phyloP scores from a whole-genome alignment of 2,113 vertebrate genomes.

The Protobothrops mucrosquamatus region DNA sequence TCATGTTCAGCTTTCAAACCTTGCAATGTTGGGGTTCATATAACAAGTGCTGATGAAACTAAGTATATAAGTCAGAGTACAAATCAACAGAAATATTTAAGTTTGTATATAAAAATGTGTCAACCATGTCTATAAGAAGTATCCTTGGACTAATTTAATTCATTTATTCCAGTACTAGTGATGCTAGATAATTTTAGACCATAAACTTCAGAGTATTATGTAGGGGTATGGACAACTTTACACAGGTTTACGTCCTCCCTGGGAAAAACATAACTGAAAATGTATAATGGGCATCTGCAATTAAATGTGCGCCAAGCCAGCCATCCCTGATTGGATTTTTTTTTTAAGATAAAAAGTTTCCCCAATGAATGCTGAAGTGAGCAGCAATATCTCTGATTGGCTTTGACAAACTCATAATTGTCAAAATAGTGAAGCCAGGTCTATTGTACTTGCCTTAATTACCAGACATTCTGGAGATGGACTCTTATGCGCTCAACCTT shows the following conservation, averaged over 20 bases:
- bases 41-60: background rate
- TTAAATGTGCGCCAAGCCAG: background rate
- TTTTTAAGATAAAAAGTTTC: background rate
- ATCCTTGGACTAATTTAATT: background rate
- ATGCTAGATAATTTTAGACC: background rate
- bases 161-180: background rate
- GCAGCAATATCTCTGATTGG: background rate
- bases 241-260: background rate
- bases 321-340: background rate
- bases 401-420: background rate
- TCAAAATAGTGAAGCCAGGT: background rate
- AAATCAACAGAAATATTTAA: background rate
- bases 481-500: background rate
- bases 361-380: background rate
- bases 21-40: background rate
- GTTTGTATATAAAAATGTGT: background rate
- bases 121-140: background rate
- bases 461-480: background rate
- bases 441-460: background rate
- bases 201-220: background rate
- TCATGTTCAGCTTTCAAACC: background rate
- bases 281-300: background rate
- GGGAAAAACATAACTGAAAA: background rate
- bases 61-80: background rate
- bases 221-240: background rate